Evolutionary conservation across 2,113 vertebrate genomes (phyloP), one percentile per base, ranked within the genome.

Genomic region (Petrocephalus zakoni): DNA sequence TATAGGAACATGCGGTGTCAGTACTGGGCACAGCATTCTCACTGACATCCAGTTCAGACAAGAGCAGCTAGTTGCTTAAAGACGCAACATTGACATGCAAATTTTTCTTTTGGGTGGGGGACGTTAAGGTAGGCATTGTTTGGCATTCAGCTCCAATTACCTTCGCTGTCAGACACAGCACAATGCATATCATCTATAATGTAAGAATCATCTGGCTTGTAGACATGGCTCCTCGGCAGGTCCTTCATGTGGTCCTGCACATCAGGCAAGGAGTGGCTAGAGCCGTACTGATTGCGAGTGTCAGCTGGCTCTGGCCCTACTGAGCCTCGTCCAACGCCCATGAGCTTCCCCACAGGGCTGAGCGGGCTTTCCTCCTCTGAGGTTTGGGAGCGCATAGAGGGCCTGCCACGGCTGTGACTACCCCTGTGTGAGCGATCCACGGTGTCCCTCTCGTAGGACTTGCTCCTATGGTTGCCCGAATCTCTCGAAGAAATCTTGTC

Each of bases 121-220:
- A 89, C 88, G 89, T 89, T 61, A 85, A 87, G 88, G 88, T 91
- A 90, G 90, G 92, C 90, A 94, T 89, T 83, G 91, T 61, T 93
- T 91, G 91, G 89, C 82, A 93, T 91, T 99, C 95, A 98, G 96
- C 97, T 98, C 90, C 94, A 96, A 94, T 99, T 99, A 99, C 98
- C 98, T 99, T 99, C 98, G 10, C 98, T 99, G 96, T 99, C 98
- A 46, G 98, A 99, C 93, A 99, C 98, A 93, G 99, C 98, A 94
- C 98, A 99, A 92, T 99, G 98, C 94, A 98, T 95, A 94, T 99
- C 98, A 87, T 99, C 98, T 94, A 98, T 96, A 90, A 97, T 95
- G 95, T 99, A 99, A 92, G 96, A 96, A 92, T 99, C 98, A 89
- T 99, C 98, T 53, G 97, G 98, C 94, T 99, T 98, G 95, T 98